These are phyloP conservation scores for Pygathrix nemaeus DNA, from an alignment of 2,113 vertebrate species.

Conservation along the genomic window DNA sequence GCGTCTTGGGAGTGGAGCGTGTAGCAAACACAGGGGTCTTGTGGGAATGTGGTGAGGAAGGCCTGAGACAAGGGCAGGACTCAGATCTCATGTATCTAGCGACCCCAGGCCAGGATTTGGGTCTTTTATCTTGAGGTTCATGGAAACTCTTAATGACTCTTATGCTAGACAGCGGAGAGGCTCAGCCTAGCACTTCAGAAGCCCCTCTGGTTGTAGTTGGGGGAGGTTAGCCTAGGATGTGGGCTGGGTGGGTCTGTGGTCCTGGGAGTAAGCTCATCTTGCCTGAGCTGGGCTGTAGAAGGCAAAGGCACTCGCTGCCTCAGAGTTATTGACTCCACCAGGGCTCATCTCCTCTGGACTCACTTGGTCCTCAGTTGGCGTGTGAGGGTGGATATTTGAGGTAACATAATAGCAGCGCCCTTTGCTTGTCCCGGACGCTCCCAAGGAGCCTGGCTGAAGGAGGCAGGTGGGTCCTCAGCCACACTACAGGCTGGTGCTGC, in stretches of 20 bases:
- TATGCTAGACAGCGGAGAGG: not conserved
- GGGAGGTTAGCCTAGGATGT: not conserved
- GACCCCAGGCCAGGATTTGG: not conserved
- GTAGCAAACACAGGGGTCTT: no score
- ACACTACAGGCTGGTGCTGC: fast-evolving
- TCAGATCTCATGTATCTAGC: not conserved
- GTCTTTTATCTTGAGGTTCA: not conserved
- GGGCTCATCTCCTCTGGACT: not conserved
- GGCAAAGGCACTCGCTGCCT: not conserved
- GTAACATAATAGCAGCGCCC: not conserved
- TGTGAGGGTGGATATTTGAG: not conserved
- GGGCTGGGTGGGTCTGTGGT: no score
- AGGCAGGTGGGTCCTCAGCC: not conserved
- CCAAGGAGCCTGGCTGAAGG: not conserved
- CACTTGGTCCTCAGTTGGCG: no score
- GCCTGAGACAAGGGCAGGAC: not conserved
- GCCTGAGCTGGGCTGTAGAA: not conserved
- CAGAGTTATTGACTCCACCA: not conserved
- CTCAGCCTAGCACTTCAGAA: not conserved
- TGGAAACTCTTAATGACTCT: not conserved
- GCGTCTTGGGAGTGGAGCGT: not conserved
- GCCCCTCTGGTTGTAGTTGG: not conserved
- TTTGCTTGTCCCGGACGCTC: not conserved
- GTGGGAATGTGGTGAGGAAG: not conserved
- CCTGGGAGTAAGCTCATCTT: not conserved